Evolutionary conservation across 2,113 vertebrate species (phyloP).

Genomic region (Dicerorhinus sumatrensis): DNA sequence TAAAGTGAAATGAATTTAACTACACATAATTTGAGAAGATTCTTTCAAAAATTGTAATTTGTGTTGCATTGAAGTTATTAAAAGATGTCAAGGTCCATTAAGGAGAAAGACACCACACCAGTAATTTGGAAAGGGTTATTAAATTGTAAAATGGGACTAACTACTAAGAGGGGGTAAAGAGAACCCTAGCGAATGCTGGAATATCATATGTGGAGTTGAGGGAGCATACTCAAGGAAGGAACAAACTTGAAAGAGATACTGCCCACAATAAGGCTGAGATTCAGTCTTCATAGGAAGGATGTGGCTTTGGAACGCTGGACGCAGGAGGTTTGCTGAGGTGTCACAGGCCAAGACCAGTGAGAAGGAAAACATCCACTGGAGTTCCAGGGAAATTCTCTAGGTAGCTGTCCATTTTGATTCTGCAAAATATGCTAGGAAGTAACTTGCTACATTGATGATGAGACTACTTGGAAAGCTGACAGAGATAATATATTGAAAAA

Average conservation of each 20-base stretch:
- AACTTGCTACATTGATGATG: neutral
- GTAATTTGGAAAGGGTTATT: conserved; percentile 22
- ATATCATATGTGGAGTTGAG: neutral
- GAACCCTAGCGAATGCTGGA: neutral
- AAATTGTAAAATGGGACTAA: neutral
- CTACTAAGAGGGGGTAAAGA: neutral
- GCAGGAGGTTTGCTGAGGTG: neutral
- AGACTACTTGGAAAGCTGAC: neutral
- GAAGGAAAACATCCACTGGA: neutral
- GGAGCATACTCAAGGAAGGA: neutral
- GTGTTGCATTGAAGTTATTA: neutral
- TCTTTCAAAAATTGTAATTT: neutral
- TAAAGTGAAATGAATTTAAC: neutral
- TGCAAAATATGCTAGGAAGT: neutral
- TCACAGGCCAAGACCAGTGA: neutral
- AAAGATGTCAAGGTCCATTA: neutral
- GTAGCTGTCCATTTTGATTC: neutral
- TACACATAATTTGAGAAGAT: neutral
- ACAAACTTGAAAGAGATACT: neutral
- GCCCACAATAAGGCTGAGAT: neutral
- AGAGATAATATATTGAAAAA: neutral
- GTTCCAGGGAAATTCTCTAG: neutral
- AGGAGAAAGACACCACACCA: neutral
- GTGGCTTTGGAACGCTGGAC: neutral
- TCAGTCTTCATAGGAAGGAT: neutral